These are phyloP conservation scores for Rissa tridactyla DNA, from an alignment of 2,113 vertebrate genomes.

Conservation along the genomic window DNA sequence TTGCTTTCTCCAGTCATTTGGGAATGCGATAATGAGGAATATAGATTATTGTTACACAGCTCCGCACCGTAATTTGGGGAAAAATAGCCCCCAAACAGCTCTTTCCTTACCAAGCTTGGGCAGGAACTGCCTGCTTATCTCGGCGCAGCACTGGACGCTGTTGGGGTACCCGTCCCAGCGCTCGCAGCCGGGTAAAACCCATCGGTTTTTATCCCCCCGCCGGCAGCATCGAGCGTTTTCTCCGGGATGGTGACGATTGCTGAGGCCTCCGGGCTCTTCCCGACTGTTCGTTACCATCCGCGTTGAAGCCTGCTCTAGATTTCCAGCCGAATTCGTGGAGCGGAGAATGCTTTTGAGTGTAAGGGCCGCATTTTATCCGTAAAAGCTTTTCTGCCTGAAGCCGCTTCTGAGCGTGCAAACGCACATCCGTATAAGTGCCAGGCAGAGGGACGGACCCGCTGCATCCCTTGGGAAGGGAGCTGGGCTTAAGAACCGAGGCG, in stretches of 20 bases:
- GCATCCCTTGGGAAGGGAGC: neutral
- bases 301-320: too few relatives aligned
- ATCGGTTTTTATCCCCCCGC: neutral
- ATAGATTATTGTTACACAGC: accelerated
- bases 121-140: neutral
- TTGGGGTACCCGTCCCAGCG: accelerated
- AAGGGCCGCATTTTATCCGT: neutral
- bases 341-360: neutral
- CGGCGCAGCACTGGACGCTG: accelerated
- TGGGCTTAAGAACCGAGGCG: accelerated
- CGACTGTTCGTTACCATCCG: neutral
- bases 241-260: neutral
- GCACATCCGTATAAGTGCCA: neutral
- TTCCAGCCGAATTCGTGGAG: too few relatives aligned
- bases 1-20: neutral
- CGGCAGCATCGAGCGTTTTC: accelerated
- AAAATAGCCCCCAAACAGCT: accelerated
- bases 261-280: neutral
- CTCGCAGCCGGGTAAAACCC: neutral
- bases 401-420: neutral
- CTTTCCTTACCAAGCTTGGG: accelerated
- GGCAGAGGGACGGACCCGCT: accelerated
- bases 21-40: accelerated
- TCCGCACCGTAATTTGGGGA: accelerated
- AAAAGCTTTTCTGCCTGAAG: too few relatives aligned